These are phyloP conservation scores for Nansenia antarctica DNA, from an alignment of 2,113 vertebrate species.

Conservation along the genomic window DNA sequence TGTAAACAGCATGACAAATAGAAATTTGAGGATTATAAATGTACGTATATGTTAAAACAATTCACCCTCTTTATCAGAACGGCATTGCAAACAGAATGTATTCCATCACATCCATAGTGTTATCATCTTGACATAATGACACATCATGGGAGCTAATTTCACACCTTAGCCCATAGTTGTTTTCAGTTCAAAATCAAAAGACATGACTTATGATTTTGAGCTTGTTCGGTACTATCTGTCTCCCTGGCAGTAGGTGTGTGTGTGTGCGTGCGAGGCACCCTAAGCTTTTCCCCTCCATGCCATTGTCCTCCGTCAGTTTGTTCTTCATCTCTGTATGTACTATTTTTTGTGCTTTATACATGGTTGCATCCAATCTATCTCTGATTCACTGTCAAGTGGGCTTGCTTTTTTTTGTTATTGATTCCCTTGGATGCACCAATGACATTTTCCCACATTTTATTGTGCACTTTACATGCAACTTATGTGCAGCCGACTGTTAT, in stretches of 20 bases:
- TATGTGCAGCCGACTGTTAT: constrained; percentile 59
- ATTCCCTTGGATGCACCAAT: background rate
- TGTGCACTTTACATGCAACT: constrained; percentile 60
- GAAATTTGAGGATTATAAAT: background rate
- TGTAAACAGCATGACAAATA: background rate
- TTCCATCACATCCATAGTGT: constrained; percentile 55
- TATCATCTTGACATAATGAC: constrained; percentile 23
- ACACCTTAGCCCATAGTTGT: background rate
- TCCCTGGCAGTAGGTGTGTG: background rate
- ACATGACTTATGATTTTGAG: constrained; percentile 1
- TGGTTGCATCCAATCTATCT: background rate
- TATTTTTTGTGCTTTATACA: too few species aligned
- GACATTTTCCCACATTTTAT: constrained; percentile 20
- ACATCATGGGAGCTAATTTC: background rate
- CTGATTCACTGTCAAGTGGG: background rate
- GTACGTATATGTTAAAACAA: background rate
- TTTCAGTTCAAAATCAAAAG: background rate
- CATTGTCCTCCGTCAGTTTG: background rate
- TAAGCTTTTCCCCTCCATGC: constrained; percentile 2
- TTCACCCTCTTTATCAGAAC: constrained; percentile 44
- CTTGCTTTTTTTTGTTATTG: constrained; percentile 14
- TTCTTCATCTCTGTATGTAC: background rate
- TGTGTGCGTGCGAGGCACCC: background rate
- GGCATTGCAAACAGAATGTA: constrained; percentile 70
- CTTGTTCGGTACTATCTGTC: constrained; percentile 13